Conservation (phyloP, 2,888 invertebrate genomes). For the Machimus atricapillus region DNA sequence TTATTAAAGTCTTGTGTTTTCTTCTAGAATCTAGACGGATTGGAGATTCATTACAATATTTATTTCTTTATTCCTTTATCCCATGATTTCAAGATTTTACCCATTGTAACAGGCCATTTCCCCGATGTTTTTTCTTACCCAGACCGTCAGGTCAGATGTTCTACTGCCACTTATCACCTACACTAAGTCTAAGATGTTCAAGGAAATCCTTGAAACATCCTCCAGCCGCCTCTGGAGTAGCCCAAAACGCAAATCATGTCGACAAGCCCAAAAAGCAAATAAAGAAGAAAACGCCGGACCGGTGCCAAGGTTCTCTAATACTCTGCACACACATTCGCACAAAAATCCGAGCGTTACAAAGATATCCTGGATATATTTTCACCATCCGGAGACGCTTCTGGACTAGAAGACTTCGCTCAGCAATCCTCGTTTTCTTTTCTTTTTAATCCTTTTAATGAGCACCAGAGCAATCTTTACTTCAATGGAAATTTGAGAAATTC, state of each 20-base stretch:
- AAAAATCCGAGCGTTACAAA: background rate
- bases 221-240: background rate
- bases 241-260: background rate
- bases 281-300: background rate
- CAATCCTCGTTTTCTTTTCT: background rate
- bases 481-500: background rate
- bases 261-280: background rate
- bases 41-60: background rate
- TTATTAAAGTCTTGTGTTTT: background rate
- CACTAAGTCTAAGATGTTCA: background rate
- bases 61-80: background rate
- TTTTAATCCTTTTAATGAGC: background rate
- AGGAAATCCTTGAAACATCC: background rate
- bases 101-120: background rate
- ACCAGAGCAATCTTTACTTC: background rate
- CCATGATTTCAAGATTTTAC: background rate
- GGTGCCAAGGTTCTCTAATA: background rate
- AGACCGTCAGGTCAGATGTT: background rate
- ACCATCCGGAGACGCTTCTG: background rate
- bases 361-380: background rate
- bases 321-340: background rate
- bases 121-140: background rate
- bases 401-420: background rate
- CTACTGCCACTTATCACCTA: background rate
- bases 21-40: background rate